phyloP scores from a whole-genome alignment of 2,797 vertebrate species.

The Gymnopithys bicolor region DNA sequence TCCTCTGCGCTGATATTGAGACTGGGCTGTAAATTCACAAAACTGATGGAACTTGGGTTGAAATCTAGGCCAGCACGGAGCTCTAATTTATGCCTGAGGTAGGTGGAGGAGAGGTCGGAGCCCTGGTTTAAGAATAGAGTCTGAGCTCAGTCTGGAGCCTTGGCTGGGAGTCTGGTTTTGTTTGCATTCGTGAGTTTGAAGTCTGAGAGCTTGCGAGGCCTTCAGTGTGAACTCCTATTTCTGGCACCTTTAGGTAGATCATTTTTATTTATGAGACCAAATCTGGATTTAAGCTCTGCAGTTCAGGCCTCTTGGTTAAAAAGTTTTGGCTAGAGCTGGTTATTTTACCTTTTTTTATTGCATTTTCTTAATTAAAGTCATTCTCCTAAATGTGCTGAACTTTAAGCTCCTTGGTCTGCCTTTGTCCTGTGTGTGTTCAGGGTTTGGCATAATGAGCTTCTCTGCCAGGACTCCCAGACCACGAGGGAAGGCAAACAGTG shows the following conservation, averaged over 20 bases:
- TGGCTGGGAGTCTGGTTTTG: neutral
- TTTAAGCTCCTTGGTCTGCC: neutral
- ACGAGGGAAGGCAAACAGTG: neutral
- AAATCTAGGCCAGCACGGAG: neutral
- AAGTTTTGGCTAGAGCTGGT: neutral
- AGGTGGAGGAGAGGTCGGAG: neutral
- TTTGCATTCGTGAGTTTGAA: neutral
- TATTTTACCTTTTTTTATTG: neutral
- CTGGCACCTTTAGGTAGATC: neutral
- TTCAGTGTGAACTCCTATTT: neutral
- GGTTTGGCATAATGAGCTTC: neutral
- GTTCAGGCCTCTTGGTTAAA: neutral
- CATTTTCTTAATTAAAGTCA: neutral
- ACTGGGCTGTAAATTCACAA: neutral
- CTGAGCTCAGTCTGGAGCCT: neutral
- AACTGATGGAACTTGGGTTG: neutral
- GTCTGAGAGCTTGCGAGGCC: neutral
- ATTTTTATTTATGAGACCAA: neutral
- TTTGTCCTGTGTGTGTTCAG: neutral
- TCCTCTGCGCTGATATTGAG: neutral
- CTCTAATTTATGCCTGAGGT: neutral
- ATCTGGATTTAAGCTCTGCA: neutral
- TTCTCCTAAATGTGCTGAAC: neutral
- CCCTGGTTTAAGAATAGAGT: neutral
- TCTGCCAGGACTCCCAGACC: neutral